Percentiles rank a stretch among this genome's conserved stretches.
These are phyloP conservation scores for Orientallactaga sibirica DNA, from an alignment of 2,797 vertebrate genomes.

Conservation along the genomic window DNA sequence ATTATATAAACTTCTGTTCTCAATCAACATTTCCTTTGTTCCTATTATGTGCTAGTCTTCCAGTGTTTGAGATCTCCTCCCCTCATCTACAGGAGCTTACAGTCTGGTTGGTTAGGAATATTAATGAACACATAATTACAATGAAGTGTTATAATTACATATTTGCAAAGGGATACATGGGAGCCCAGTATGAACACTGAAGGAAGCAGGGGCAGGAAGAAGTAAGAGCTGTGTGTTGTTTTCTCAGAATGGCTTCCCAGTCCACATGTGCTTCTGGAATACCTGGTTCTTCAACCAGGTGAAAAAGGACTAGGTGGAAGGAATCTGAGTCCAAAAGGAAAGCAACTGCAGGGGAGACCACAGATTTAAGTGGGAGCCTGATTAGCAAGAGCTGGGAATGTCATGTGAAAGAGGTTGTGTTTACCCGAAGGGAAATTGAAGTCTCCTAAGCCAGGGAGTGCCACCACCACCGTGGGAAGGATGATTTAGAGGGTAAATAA, in stretches of 20 bases:
- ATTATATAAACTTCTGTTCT: background rate
- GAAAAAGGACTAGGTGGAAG: background rate
- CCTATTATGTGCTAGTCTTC: background rate
- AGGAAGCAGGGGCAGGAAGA: background rate
- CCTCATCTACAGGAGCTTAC: background rate
- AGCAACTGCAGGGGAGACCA: background rate
- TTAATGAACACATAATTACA: background rate
- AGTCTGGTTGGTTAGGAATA: background rate
- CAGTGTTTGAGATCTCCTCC: background rate
- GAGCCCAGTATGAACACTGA: background rate
- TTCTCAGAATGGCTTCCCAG: background rate
- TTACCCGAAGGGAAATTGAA: background rate
- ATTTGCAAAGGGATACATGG: background rate
- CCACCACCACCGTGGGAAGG: background rate
- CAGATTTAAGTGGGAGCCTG: background rate
- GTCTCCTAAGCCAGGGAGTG: constrained; percentile 14
- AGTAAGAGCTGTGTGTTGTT: background rate
- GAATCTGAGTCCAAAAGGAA: background rate
- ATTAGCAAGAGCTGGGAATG: background rate
- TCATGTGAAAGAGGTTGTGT: background rate
- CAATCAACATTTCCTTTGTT: background rate
- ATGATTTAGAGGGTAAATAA: constrained; percentile 8
- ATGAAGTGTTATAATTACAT: background rate
- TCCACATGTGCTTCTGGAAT: background rate
- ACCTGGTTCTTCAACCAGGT: background rate